Conservation (phyloP, 2,888 invertebrate genomes). For the Caradrina clavipalpis region DNA sequence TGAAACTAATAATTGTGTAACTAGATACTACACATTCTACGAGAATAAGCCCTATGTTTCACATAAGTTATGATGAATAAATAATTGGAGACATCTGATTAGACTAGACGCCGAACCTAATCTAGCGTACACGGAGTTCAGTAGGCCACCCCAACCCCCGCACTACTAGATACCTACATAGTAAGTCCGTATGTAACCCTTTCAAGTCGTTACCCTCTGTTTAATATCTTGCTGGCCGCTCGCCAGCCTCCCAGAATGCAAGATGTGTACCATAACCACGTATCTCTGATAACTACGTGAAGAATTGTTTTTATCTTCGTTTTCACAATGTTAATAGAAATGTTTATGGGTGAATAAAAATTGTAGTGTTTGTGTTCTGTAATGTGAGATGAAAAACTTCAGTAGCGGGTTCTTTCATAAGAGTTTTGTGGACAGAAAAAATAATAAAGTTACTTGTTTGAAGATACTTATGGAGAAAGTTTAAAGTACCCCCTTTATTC, state of each 20-base stretch:
- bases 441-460: too few relatives aligned
- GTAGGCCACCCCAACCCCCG: too few relatives aligned
- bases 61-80: background rate
- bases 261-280: slow-evolving; percentile 23
- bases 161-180: background rate
- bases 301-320: slow-evolving; percentile 23
- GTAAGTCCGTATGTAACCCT: slow-evolving; percentile 46
- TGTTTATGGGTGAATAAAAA: slow-evolving; percentile 3
- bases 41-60: too few relatives aligned
- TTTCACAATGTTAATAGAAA: slow-evolving; percentile 15
- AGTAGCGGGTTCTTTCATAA: too few relatives aligned
- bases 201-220: slow-evolving; percentile 58
- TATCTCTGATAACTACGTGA: slow-evolving; percentile 44
- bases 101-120: background rate
- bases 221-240: slow-evolving; percentile 53
- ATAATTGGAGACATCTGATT: background rate
- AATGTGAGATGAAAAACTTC: too few relatives aligned
- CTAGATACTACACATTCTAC: too few relatives aligned
- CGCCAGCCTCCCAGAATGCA: slow-evolving; percentile 40
- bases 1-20: too few relatives aligned
- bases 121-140: background rate
- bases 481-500: too few relatives aligned
- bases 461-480: too few relatives aligned
- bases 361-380: slow-evolving; percentile 10
- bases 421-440: too few relatives aligned